Base-by-base conservation (phyloP, 2,113 vertebrate genomes). In the Enhydra lutris region DNA sequence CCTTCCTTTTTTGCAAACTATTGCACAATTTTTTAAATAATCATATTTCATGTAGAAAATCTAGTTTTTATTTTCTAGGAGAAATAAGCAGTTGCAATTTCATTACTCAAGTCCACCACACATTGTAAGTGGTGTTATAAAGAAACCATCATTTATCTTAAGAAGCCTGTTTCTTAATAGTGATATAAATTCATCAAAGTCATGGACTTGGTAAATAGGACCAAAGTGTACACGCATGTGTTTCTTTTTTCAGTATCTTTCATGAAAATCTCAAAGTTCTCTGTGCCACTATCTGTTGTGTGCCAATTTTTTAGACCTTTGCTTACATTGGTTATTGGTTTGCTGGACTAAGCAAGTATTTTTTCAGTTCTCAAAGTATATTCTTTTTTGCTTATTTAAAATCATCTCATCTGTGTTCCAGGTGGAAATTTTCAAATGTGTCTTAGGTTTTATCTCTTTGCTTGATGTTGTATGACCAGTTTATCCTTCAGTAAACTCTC, bases 231-330 rank as follows among this genome's bases (percentile, higher is more conserved):
- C 42, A 1, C 6, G 1, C 36, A 61, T 24, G 9, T 79, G 8
- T 63, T 76, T 85, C 2, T 1, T 50, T 93, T 63, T 73, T 61
- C 7, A 61, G 3, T 3, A 31, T 50, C 4, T 15, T 78, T 42
- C 76, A 31, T 55, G 26, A 86, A 95, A 87, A 87, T 42, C 7
- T 39, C 42, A 20, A 39, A 65, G 17, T 1, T 76, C 39, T 61
- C 21, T 52, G 1, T 12, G n/a, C 6, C n/a, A 34, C 7, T 17
- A 13, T 9, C 7, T 34, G 0, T 29, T 17, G 39, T 31, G 18
- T 57, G 34, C 18, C 15, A 42, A 0, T 34, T 5, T 11, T 89
- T 34, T 57, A 39, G 34, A 61, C 6, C 21, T 55, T 6, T 10
- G 34, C 6, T 55, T 57, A 31, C 3, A 17, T 4, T n/a, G 4